Conservation (phyloP, 2,888 invertebrate species). For the Amphipoea oculea region DNA sequence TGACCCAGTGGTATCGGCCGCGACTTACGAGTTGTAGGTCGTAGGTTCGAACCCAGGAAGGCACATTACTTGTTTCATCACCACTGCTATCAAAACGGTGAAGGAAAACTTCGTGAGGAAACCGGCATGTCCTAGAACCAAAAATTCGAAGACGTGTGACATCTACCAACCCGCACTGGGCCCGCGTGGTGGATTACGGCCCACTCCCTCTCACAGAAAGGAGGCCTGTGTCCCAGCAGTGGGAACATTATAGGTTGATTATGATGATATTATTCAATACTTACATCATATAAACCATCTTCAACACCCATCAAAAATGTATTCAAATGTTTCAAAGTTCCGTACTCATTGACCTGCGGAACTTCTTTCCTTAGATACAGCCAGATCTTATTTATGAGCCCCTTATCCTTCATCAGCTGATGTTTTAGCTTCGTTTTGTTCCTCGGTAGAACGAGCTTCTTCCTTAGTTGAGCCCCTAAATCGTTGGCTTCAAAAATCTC, state of each 20-base stretch:
- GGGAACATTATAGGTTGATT: background rate
- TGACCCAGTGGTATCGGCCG: background rate
- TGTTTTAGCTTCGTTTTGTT: conserved; percentile 53
- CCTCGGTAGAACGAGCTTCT: conserved; percentile 49
- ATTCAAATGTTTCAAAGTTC: conserved; percentile 60
- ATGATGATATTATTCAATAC: no score
- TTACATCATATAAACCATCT: conserved; percentile 76
- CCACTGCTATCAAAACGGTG: background rate
- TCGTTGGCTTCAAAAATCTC: conserved; percentile 33
- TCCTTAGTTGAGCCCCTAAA: conserved; percentile 15
- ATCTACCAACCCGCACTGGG: no score
- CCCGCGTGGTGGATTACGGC: no score
- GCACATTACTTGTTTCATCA: background rate
- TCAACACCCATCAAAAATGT: conserved; percentile 69
- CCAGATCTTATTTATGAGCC: conserved; percentile 62
- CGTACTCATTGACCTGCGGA: background rate
- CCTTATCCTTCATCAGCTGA: conserved; percentile 55
- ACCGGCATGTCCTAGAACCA: background rate
- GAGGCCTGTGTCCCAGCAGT: background rate
- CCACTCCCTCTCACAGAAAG: no score
- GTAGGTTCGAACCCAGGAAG: background rate
- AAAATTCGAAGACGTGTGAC: background rate
- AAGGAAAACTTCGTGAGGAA: background rate
- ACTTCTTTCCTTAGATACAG: conserved; percentile 42
- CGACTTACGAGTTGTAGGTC: background rate